Evolutionary conservation across 2,888 invertebrate species (phyloP).

Genomic region (Deroplatys truncata): DNA sequence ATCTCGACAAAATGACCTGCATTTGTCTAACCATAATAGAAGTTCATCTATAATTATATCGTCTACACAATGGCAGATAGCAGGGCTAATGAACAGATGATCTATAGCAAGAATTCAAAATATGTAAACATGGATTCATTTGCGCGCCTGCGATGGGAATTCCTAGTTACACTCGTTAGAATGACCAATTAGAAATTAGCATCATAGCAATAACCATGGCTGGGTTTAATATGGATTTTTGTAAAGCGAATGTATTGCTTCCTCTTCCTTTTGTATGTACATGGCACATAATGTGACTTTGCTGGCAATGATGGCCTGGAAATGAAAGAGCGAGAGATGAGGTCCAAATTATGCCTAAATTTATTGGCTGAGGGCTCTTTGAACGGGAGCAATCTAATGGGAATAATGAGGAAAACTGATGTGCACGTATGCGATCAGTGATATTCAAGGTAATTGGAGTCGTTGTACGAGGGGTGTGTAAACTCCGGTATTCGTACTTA

Average conservation of each 20-base stretch:
- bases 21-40: neutral
- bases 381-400: neutral
- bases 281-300: neutral
- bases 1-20: neutral
- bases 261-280: neutral
- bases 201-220: neutral
- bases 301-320: neutral
- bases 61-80: neutral
- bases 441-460: neutral
- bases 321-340: neutral
- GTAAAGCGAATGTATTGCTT: neutral
- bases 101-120: neutral
- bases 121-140: neutral
- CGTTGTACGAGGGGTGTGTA: too few species aligned
- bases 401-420: neutral
- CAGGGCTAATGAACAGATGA: neutral
- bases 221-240: neutral
- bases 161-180: neutral
- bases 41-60: neutral
- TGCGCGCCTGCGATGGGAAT: neutral
- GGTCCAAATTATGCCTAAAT: neutral
- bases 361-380: neutral
- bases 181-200: neutral
- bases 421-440: neutral
- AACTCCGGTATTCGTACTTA: too few species aligned